Evolutionary conservation across 2,797 vertebrate genomes (phyloP).

Genomic region (Serranus cabrilla): DNA sequence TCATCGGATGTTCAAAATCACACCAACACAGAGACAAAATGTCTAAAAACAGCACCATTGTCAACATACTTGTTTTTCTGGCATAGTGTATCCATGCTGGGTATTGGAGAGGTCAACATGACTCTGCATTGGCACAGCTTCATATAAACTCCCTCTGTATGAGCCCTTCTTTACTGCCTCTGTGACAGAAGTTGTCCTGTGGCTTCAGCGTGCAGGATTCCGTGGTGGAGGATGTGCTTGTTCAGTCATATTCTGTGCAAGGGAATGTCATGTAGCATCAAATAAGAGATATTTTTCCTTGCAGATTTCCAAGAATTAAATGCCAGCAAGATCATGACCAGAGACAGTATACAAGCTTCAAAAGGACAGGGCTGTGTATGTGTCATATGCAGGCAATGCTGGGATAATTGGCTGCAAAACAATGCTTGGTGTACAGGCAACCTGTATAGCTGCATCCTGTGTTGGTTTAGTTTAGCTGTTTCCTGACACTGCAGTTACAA

Average conservation of each 20-base stretch:
- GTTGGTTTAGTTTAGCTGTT: constrained; percentile 14
- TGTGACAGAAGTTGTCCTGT: constrained; percentile 67
- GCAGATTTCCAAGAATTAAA: constrained; percentile 75
- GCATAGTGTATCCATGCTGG: constrained; percentile 4
- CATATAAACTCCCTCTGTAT: constrained; percentile 13
- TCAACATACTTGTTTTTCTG: constrained; percentile 18
- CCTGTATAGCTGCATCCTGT: constrained; percentile 29
- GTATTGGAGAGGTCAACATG: constrained; percentile 28
- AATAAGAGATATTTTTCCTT: constrained; percentile 70
- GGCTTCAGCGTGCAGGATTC: constrained; percentile 40
- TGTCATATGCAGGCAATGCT: constrained; percentile 55
- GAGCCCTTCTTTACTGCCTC: constrained; percentile 54
- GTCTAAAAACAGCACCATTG: neutral
- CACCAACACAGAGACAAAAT: neutral
- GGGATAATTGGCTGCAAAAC: constrained; percentile 71
- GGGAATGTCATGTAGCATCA: constrained; percentile 75
- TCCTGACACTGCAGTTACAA: constrained; percentile 21
- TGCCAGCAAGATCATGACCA: constrained; percentile 71
- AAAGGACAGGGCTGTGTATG: constrained; percentile 63
- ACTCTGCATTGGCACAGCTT: constrained; percentile 28
- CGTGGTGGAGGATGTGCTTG: constrained; percentile 62
- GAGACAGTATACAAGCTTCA: constrained; percentile 74
- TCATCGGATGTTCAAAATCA: neutral
- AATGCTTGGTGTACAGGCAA: constrained; percentile 44
- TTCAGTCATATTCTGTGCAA: constrained; percentile 73